Evolutionary conservation across 37 sponge, comb jelly and placozoan species (phyloP).

Genomic region (Geodia barretti): DNA sequence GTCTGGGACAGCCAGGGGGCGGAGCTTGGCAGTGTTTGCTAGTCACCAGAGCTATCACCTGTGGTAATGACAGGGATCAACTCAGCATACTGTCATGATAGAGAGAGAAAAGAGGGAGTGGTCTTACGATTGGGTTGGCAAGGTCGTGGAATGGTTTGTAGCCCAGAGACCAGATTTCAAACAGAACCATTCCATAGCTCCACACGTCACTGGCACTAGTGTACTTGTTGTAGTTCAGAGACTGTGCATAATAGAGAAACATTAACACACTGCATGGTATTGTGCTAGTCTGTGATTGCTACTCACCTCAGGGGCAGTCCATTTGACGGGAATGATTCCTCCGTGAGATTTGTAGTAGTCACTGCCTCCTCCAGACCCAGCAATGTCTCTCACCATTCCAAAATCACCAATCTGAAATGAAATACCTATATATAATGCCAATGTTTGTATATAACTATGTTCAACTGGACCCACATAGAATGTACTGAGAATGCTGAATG

Average conservation of each 20-base stretch:
- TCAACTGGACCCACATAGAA: too few species aligned
- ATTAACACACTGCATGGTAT: too few species aligned
- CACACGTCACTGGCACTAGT: constrained; percentile 68
- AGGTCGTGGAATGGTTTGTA: constrained; percentile 64
- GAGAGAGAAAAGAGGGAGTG: too few species aligned
- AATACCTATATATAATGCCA: too few species aligned
- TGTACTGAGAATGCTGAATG: neutral
- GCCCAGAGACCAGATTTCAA: constrained; percentile 65
- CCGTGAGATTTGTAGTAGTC: constrained; percentile 67
- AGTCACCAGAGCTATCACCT: constrained; percentile 56
- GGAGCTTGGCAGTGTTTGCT: constrained; percentile 70
- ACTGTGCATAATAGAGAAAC: too few species aligned
- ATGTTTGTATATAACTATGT: too few species aligned
- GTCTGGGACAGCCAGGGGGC: constrained; percentile 68
- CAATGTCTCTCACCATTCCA: constrained; percentile 70
- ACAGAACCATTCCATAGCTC: constrained; percentile 71
- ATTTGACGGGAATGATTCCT: constrained; percentile 68
- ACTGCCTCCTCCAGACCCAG: constrained; percentile 15
- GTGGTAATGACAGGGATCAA: too few species aligned
- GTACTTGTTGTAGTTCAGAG: constrained; percentile 64
- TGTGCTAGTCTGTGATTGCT: too few species aligned
- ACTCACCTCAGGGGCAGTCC: constrained; percentile 75
- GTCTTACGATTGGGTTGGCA: constrained; percentile 67
- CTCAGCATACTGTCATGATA: too few species aligned
- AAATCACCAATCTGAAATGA: constrained; percentile 86